Conservation (phyloP, 2,797 vertebrate genomes). For the Oreonectes daqikongensis region DNA sequence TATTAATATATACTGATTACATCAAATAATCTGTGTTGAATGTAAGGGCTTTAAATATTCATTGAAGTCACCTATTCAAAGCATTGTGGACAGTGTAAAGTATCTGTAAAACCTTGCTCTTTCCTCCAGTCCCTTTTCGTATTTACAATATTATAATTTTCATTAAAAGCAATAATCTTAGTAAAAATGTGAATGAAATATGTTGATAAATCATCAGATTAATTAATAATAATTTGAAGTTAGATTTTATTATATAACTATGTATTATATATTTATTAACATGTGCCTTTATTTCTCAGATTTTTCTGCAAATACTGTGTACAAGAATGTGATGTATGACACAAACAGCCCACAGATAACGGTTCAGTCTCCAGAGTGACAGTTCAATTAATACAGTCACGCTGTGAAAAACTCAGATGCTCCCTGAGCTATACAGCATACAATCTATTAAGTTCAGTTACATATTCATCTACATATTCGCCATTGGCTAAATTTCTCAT, state of each 20-base stretch:
- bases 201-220: neutral
- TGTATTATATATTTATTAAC: neutral
- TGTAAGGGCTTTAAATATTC: slow-evolving; percentile 63
- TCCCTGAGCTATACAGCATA: slow-evolving; percentile 1
- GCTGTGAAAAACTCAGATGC: neutral
- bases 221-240: too few species aligned
- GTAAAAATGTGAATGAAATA: too few species aligned
- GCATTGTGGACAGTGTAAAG: neutral
- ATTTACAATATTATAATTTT: too few species aligned
- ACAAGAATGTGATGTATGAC: slow-evolving; percentile 9
- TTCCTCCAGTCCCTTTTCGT: neutral
- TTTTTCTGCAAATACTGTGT: slow-evolving; percentile 29
- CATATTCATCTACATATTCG: neutral
- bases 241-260: too few species aligned
- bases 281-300: neutral
- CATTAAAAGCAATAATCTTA: too few species aligned
- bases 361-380: slow-evolving; percentile 11
- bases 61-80: slow-evolving; percentile 13
- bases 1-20: slow-evolving; percentile 26
- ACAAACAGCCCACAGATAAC: slow-evolving; percentile 18
- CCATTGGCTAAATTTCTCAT: neutral
- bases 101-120: neutral
- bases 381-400: slow-evolving; percentile 28
- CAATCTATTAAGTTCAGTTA: neutral
- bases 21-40: slow-evolving; percentile 21